Conservation (phyloP, 2,888 invertebrate species). For the Epirrhoe alternata region DNA sequence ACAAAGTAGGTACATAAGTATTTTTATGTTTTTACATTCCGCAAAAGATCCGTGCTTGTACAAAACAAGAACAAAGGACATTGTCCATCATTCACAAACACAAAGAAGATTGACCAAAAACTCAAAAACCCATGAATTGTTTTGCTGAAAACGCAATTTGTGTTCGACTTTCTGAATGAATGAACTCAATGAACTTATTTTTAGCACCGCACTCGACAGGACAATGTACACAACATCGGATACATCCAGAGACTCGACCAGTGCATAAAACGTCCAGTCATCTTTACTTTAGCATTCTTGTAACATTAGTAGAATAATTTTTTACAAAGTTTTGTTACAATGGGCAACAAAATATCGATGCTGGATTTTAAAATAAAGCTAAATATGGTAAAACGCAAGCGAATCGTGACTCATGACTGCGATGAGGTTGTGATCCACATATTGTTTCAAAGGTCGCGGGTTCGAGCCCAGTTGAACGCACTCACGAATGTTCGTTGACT, state of each 20-base stretch:
- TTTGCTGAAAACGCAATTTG: not conserved
- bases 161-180: slow-evolving; percentile 4
- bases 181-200: not conserved
- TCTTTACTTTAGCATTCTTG: no score
- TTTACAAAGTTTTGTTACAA: no score
- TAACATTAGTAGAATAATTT: not conserved
- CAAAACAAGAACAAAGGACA: not conserved
- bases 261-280: not conserved
- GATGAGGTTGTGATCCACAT: not conserved
- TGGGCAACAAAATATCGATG: not conserved
- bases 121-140: not conserved
- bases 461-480: slow-evolving; percentile 16
- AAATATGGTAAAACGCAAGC: not conserved
- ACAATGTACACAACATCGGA: not conserved
- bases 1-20: no score
- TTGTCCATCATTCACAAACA: not conserved
- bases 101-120: slow-evolving; percentile 1
- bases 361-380: not conserved
- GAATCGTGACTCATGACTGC: not conserved
- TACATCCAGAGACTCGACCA: not conserved
- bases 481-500: slow-evolving; percentile 11
- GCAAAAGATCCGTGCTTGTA: no score
- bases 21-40: no score
- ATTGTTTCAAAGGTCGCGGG: slow-evolving; percentile 16
- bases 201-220: not conserved